Base-by-base conservation (phyloP, 2,797 vertebrate genomes). In the Hypotaenidia philippensis region DNA sequence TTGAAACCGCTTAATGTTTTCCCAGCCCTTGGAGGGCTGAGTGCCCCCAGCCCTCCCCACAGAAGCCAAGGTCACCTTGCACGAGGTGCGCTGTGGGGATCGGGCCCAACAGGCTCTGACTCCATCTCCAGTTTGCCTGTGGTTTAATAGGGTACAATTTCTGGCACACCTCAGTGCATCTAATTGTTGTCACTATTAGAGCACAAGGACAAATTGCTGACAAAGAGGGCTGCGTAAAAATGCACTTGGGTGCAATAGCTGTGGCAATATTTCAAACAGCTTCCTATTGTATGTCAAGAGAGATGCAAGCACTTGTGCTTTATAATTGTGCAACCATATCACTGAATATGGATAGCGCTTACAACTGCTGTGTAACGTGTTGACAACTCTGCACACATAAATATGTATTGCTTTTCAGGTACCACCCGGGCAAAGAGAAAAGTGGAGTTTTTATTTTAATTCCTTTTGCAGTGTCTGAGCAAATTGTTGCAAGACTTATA, bases 341-440 rank as follows among this genome's bases (percentile, higher is more conserved):
- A 19, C 64, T 96, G 96, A 95, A 97, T 96, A 80, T 76, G 63
- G 87, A 96, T 89, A 41, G 44, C 2, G 20, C 50, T 93, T 91
- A 87, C 57, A 80, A 88, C 77, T 26, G 78, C 91, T 69, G 93
- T 83, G 90, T 94, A 97, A 94, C 8, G 1, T 75, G 50, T 82
- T 95, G 95, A 96, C 94, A 96, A 83, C 85, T 81, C 84, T 74
- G 87, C 88, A 85, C 84, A 92, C 87, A 97, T 95, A 97, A 96
- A 97, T 97, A 97, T 96, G 95, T 75, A 94, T 96, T 78, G 93
- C 90, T 97, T 94, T 94, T 77, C 90, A 94, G 91, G 49, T 75
- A 90, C 56, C 75, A 89, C 49, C 78, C 34, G 25, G 63, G 55
- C 75, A 96, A 95, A 94, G 63, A 74, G 68, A 83, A 92, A 97